Evolutionary conservation across 2,888 invertebrate genomes (phyloP), one percentile per base, ranked within the genome.

Genomic region (Brachyptera risi): DNA sequence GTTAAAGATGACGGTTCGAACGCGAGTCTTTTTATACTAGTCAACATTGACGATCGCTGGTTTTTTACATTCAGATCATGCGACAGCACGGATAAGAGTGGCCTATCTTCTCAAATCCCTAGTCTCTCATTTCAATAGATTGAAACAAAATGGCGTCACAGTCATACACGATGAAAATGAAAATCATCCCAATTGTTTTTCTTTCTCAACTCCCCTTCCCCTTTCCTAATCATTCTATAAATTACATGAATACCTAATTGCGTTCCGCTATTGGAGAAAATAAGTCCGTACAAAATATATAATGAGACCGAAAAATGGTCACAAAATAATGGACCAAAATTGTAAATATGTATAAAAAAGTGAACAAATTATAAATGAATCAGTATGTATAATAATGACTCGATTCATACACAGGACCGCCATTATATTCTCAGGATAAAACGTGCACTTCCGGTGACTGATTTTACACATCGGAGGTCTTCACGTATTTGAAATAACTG

Each of bases 71-170:
- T n/a, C n/a, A n/a, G n/a, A n/a, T n/a, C n/a, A n/a, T n/a, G n/a
- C n/a, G n/a, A n/a, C n/a, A n/a, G n/a, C n/a, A n/a, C n/a, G n/a
- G n/a, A 54, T 37, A 31, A 23, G 54, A 37, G 54, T 40, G 19
- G 19, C 21, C 21, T 21, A 15, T 44, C 44, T 19, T 19, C 9
- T 35, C 35, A 54, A 54, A 35, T 54, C 80, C 67, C 71, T 80
- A 78, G 80, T 80, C 80, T 80, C 62, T 63, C 81, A 80, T 81
- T 77, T 76, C 79, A 74, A 80, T 81, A 78, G 80, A 80, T 81
- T 79, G 80, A 78, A 78, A 78, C 75, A 76, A 74, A 77, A 79
- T 74, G 74, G 74, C 73, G 71, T 71, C 72, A 27, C 35, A 24
- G 21, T 23, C 35, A 38, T 17, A 38, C 21, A 44, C 44, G 44